These are phyloP conservation scores for Globodera rostochiensis DNA, from an alignment of 1,140 invertebrate genomes.

Conservation along the genomic window DNA sequence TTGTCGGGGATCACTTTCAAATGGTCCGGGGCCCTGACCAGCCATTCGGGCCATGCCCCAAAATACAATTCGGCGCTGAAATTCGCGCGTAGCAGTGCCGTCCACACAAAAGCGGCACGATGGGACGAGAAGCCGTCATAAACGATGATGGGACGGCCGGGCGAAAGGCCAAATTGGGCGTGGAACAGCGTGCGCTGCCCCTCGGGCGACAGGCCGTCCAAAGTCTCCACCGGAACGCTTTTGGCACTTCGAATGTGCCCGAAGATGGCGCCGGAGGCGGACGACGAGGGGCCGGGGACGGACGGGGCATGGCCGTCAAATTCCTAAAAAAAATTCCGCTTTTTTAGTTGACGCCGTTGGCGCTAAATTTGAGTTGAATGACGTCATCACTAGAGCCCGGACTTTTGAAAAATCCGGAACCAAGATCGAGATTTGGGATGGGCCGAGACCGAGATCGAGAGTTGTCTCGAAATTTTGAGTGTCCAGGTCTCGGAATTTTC, in stretches of 20 bases:
- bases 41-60: conserved; percentile 62
- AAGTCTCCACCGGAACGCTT: conserved; percentile 59
- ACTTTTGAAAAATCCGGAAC: too few species aligned
- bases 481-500: too few species aligned
- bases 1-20: conserved; percentile 58
- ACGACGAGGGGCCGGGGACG: background rate
- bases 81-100: conserved; percentile 45
- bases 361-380: too few species aligned
- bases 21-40: conserved; percentile 60
- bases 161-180: conserved; percentile 35
- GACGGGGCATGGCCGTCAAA: conserved; percentile 40
- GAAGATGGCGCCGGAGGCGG: conserved; percentile 46
- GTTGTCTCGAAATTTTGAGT: too few species aligned
- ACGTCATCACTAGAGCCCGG: too few species aligned
- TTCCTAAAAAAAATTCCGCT: conserved; percentile 49
- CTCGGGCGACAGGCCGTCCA: conserved; percentile 47
- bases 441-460: too few species aligned
- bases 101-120: conserved; percentile 59
- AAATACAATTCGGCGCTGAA: conserved; percentile 58
- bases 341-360: background rate
- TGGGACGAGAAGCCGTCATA: conserved; percentile 59
- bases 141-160: conserved; percentile 52
- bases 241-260: conserved; percentile 58
- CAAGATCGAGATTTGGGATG: too few species aligned
- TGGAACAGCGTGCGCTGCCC: conserved; percentile 38